phyloP scores from a whole-genome alignment of 2,888 invertebrate genomes.

The Mythimna albipuncta region DNA sequence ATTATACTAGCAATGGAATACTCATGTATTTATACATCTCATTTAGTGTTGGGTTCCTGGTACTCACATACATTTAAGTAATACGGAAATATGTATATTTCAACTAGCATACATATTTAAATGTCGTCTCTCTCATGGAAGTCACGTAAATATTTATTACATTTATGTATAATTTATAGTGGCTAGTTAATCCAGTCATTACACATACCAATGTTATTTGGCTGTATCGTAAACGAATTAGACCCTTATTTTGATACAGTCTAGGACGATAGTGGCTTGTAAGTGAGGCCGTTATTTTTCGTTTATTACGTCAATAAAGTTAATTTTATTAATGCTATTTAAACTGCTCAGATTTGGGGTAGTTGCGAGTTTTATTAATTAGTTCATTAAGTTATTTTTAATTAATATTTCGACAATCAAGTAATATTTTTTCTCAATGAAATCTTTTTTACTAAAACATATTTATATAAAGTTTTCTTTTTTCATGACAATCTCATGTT shows the following conservation, averaged over 20 bases:
- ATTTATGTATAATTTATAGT: slow-evolving; percentile 18
- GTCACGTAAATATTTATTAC: slow-evolving; percentile 34
- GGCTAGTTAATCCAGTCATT: slow-evolving; percentile 41
- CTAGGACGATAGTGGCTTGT: slow-evolving; percentile 48
- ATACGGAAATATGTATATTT: slow-evolving; percentile 37
- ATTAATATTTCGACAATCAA: background rate
- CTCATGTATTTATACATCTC: slow-evolving; percentile 42
- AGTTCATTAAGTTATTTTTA: background rate
- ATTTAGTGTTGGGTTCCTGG: slow-evolving; percentile 25
- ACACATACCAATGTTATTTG: slow-evolving; percentile 54
- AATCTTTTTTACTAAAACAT: no score
- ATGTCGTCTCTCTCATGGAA: slow-evolving; percentile 34
- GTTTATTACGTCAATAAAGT: slow-evolving; percentile 42
- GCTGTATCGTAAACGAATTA: slow-evolving; percentile 50
- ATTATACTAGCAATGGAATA: background rate
- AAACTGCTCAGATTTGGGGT: background rate
- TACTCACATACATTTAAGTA: slow-evolving; percentile 14
- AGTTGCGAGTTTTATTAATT: background rate
- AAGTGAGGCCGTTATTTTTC: slow-evolving; percentile 32
- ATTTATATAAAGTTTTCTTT: no score
- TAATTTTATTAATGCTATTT: slow-evolving; percentile 33
- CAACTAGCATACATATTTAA: slow-evolving; percentile 40
- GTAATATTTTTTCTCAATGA: no score
- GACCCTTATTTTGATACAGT: background rate
- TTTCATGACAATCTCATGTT: no score